These are phyloP conservation scores for Anastrepha obliqua DNA, from an alignment of 1,140 invertebrate species.

Conservation along the genomic window DNA sequence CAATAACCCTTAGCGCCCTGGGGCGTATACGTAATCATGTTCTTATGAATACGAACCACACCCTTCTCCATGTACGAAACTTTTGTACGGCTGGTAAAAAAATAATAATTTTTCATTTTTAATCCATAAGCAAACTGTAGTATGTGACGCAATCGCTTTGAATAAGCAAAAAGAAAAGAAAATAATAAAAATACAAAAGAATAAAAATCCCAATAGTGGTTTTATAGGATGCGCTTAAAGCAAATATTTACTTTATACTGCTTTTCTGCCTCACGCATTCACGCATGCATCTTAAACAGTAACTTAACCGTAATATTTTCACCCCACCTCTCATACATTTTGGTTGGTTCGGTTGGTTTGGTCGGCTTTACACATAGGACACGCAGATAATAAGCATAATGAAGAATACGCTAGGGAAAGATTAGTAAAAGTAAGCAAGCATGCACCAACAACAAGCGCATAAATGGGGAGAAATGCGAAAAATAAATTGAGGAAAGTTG, in stretches of 20 bases:
- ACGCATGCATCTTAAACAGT: conserved; percentile 31
- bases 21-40: background rate
- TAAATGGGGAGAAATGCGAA: background rate
- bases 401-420: conserved; percentile 30
- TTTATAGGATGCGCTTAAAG: background rate
- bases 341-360: conserved; percentile 56
- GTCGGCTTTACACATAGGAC: background rate
- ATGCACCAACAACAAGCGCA: background rate
- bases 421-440: conserved; percentile 10
- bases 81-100: background rate
- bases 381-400: conserved; percentile 28
- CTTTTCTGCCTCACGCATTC: background rate
- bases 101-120: conserved; percentile 10
- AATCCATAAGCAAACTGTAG: conserved; percentile 20
- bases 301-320: conserved; percentile 59
- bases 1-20: background rate
- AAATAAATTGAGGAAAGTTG: background rate
- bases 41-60: background rate
- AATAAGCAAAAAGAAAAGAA: background rate
- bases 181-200: background rate
- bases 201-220: background rate
- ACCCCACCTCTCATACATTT: background rate
- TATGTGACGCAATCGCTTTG: background rate
- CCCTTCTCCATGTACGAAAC: background rate
- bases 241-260: background rate